Evolutionary conservation across 2,113 vertebrate species (phyloP), one percentile per base, ranked within the genome.

Genomic region (Oxyruncus cristatus): DNA sequence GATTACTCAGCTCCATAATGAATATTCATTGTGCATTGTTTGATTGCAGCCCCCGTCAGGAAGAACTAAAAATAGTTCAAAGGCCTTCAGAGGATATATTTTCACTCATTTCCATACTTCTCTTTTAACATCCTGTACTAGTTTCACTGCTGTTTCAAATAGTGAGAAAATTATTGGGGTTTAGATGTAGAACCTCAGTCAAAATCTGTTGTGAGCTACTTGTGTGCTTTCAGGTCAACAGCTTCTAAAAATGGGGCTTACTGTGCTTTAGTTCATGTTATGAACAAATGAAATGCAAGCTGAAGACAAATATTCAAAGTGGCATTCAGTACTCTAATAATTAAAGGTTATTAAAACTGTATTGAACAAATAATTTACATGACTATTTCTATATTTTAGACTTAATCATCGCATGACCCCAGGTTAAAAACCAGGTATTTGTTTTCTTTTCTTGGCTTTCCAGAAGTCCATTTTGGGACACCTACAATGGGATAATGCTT

Each of bases 61-160:
- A 93, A 93, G 61, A 92, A 74, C 26, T 86, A 81, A 94, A 85
- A 93, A 82, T 92, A 92, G 56, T 67, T 85, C 67, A 82, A 56
- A 72, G 27, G 62, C 20, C 85, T 89, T 79, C 35, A 52, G 53
- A 78, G 35, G 30, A 47, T 49, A 11, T 33, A 61, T 93, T 85
- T 92, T 93, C 44, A 1, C 28, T 85, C 35, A 63, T 93, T 94
- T 91, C 32, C 55, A 84, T 68, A 84, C 28, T 89, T 82, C 23
- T 95, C 41, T n/a, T 89, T 78, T 87, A 65, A 95, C 32, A 80
- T 53, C 22, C n/a, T 55, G 13, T 89, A 42, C 30, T 63, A 85
- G 65, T 91, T 84, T 62, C 37, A 39, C 30, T 49, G 12, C 10
- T n/a, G 7, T 75, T 92, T 79, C 82, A 76, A 74, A 73, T 8